phyloP scores from a whole-genome alignment of 2,797 vertebrate genomes.

The Iguana delicatissima region DNA sequence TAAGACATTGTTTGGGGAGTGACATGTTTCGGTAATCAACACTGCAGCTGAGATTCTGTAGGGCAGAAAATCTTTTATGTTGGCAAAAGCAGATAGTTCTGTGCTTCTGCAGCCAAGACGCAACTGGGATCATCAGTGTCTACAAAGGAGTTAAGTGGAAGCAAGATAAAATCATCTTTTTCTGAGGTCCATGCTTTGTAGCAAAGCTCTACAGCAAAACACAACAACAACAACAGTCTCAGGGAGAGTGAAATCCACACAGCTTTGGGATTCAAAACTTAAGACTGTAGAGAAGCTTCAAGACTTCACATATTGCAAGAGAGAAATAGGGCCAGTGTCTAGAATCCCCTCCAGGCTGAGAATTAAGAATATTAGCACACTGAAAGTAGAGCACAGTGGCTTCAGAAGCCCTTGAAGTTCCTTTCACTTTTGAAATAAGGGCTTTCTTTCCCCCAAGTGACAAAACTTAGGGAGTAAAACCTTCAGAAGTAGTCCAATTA shows the following conservation, averaged over 20 bases:
- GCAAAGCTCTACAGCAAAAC: neutral
- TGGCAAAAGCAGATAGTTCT: neutral
- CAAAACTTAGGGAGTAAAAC: slow-evolving; percentile 17
- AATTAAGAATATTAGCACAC: neutral
- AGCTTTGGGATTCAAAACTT: neutral
- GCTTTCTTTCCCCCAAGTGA: slow-evolving; percentile 42
- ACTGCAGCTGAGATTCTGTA: neutral
- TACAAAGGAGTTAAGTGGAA: neutral
- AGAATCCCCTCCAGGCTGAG: slow-evolving; percentile 14
- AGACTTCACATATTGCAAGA: neutral
- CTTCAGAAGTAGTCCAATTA: slow-evolving; percentile 39
- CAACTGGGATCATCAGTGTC: neutral
- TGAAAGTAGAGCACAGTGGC: slow-evolving; percentile 43
- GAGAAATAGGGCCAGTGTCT: neutral
- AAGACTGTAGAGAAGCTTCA: slow-evolving; percentile 3
- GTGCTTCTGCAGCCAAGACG: neutral
- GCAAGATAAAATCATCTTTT: neutral
- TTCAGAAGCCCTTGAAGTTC: neutral
- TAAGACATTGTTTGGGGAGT: neutral
- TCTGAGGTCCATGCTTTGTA: neutral
- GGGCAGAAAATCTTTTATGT: neutral
- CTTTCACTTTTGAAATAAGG: slow-evolving; percentile 45
- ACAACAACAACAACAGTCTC: neutral
- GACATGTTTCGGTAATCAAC: neutral
- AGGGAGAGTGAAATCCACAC: neutral